Base-by-base conservation (phyloP, 92 coral and sea anemone species). In the Bergia puertoricense region DNA sequence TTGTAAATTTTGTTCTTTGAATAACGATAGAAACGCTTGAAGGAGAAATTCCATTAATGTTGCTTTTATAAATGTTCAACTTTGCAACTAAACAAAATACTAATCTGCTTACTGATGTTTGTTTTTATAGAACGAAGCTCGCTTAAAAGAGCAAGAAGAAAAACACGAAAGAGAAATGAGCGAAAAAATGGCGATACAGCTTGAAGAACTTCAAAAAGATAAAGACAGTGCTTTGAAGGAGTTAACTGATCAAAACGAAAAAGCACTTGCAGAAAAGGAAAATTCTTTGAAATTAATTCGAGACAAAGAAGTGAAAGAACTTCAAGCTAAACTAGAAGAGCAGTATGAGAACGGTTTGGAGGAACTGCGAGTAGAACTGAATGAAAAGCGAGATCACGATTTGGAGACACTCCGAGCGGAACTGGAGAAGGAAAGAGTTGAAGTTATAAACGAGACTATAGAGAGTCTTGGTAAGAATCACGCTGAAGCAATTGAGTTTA, bases 391-490 rank as follows among this genome's bases (percentile, higher is more conserved):
- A 42, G 76, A 85, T 7, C 86, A 85, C 42, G 95, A 93, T 71
- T 23, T 94, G 15, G 96, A 94, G 39, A 92, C 92, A 50, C 74
- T 95, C 30, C 92, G 95, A 42, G 91, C 89, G 69, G 94, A 91
- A 81, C 91, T 97, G 0, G 99, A 97, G 54, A 88, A 85, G 88
- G 96, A 95, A 84, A 86, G 92, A 23, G 92, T 88, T 74, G 97
- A 91, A 86, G 93, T 94, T 48, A 91, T 95, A 18, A 89, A 90
- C 23, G 92, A 95, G 10, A 89, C 95, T n/a, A 85, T 97, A 38
- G 97, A 95, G 65, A 98, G 94, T 71, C 85, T 97, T 51, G 98
- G 95, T 43, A 81, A 81, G 68, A 94, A 86, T 57, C 97, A 97
- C 74, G 92, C 93, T 2, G 93, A 89, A 20, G 97, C 95, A 69